These are phyloP conservation scores for Yponomeuta sedellus DNA, from an alignment of 2,888 invertebrate species.

Conservation along the genomic window DNA sequence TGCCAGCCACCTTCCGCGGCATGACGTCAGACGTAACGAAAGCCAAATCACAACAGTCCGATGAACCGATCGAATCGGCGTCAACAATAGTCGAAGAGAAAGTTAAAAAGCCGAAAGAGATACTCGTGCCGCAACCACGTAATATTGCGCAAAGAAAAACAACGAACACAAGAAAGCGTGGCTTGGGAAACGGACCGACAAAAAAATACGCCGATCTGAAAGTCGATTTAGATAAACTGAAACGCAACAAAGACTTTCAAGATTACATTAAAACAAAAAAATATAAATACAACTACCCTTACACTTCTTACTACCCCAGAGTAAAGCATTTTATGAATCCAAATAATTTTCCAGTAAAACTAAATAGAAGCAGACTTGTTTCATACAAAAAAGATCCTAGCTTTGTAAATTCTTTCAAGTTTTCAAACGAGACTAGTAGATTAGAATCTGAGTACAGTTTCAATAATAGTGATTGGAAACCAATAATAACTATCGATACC, in stretches of 20 bases:
- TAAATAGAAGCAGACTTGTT: slow-evolving; percentile 47
- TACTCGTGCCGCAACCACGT: slow-evolving; percentile 61
- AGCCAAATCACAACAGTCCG: slow-evolving; percentile 28
- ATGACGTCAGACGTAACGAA: slow-evolving; percentile 57
- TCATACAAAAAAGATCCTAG: slow-evolving; percentile 4
- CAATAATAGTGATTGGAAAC: slow-evolving; percentile 50
- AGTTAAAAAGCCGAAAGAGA: slow-evolving; percentile 51
- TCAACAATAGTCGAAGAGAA: slow-evolving; percentile 31
- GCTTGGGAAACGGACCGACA: slow-evolving; percentile 36
- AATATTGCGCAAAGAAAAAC: slow-evolving; percentile 64
- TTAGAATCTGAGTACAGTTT: slow-evolving; percentile 24
- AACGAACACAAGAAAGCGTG: slow-evolving; percentile 38
- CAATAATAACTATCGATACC: slow-evolving; percentile 34
- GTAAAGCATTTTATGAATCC: slow-evolving; percentile 61
- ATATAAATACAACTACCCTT: slow-evolving; percentile 64
- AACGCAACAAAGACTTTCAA: slow-evolving; percentile 62
- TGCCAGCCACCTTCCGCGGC: slow-evolving; percentile 63
- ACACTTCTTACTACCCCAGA: slow-evolving; percentile 63
- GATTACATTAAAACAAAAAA: slow-evolving; percentile 68
- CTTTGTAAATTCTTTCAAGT: background rate
- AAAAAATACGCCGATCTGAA: slow-evolving; percentile 62
- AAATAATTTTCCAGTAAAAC: slow-evolving; percentile 38
- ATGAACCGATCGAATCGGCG: slow-evolving; percentile 12
- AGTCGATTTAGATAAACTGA: slow-evolving; percentile 56
- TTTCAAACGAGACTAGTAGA: slow-evolving; percentile 21